Evolutionary conservation across 2,113 vertebrate species (phyloP).

Genomic region (Pogona vitticeps): DNA sequence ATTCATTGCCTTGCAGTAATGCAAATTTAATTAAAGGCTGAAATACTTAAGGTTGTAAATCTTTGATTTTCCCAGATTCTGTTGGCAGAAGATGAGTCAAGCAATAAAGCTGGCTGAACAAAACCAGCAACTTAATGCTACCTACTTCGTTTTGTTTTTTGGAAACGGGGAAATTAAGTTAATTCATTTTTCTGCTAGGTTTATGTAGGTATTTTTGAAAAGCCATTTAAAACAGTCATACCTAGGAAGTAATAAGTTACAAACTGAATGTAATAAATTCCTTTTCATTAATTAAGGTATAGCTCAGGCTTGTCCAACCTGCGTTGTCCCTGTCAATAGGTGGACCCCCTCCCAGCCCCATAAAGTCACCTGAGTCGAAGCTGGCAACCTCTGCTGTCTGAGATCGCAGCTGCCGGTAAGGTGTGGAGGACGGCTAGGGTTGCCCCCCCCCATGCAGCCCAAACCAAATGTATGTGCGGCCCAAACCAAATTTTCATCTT

Average conservation of each 20-base stretch:
- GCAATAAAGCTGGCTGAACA: conserved; percentile 2
- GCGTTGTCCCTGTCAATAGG: too few relatives aligned
- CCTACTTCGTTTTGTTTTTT: not conserved
- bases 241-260: not conserved
- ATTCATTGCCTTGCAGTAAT: not conserved
- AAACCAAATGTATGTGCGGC: too few relatives aligned
- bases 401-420: too few relatives aligned
- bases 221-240: not conserved
- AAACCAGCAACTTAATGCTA: not conserved
- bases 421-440: too few relatives aligned
- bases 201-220: conserved; percentile 9
- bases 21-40: not conserved
- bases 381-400: too few relatives aligned
- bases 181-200: not conserved
- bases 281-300: too few relatives aligned
- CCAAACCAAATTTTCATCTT: too few relatives aligned
- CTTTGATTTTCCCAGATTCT: not conserved
- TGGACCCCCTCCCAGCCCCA: too few relatives aligned
- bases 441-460: too few relatives aligned
- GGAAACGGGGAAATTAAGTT: not conserved
- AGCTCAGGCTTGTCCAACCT: too few relatives aligned
- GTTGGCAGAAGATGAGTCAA: not conserved
- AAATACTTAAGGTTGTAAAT: not conserved
- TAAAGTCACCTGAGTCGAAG: too few relatives aligned
- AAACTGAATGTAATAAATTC: not conserved